These are phyloP conservation scores for Criorhina ranunculi DNA, from an alignment of 2,888 invertebrate genomes.

Conservation along the genomic window DNA sequence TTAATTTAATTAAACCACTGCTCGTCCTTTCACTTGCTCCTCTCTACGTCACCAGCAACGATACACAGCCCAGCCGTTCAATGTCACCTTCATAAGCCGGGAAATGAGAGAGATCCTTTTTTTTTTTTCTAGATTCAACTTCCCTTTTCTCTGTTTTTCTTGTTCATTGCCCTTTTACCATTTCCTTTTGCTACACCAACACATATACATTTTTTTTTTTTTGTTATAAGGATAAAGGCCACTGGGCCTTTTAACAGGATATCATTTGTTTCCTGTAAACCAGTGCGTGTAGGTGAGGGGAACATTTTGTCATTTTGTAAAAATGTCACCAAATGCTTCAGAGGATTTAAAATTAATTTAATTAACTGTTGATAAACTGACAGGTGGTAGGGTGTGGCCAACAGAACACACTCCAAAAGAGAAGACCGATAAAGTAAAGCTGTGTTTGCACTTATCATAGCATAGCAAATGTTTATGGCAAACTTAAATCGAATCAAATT, in stretches of 20 bases:
- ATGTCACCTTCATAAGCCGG: slow-evolving; percentile 35
- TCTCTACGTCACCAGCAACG: slow-evolving; percentile 4
- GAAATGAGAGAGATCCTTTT: slow-evolving; percentile 3
- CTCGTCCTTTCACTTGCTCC: neutral
- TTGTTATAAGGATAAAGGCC: neutral
- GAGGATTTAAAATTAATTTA: slow-evolving; percentile 33
- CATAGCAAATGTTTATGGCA: slow-evolving; percentile 40
- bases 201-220: slow-evolving; percentile 10
- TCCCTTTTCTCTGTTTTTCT: neutral
- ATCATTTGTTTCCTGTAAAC: slow-evolving; percentile 1
- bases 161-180: slow-evolving; percentile 18
- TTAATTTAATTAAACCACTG: slow-evolving; percentile 34
- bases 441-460: slow-evolving; percentile 30
- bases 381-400: slow-evolving; percentile 39
- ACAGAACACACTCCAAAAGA: neutral
- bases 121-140: slow-evolving; percentile 3
- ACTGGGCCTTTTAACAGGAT: slow-evolving; percentile 1
- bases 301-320: neutral
- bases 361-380: slow-evolving; percentile 33
- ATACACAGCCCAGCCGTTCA: slow-evolving; percentile 1
- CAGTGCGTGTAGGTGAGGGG: neutral
- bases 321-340: neutral
- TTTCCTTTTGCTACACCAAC: neutral
- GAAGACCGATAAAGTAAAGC: slow-evolving; percentile 15
- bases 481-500: slow-evolving; percentile 39